phyloP scores from a whole-genome alignment of 1,140 invertebrate genomes.

The Ladona fulva region DNA sequence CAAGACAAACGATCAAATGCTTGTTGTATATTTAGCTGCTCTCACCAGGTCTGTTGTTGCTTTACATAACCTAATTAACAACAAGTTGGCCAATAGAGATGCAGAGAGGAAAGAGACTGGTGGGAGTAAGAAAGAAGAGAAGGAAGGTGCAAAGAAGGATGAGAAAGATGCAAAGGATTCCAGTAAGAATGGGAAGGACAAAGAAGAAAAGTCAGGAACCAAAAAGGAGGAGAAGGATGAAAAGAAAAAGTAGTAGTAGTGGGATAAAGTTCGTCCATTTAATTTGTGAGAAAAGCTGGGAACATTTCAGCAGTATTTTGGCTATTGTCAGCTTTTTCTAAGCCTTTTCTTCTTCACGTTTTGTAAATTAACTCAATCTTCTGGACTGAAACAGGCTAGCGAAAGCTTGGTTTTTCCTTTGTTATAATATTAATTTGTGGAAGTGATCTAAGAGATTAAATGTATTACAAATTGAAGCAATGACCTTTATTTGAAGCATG shows the following conservation, averaged over 20 bases:
- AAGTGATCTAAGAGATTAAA: too few species aligned
- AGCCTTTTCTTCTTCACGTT: too few species aligned
- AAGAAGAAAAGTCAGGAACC: background rate
- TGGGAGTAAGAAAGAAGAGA: slow-evolving; percentile 43
- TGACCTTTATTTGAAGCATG: too few species aligned
- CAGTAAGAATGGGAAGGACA: background rate
- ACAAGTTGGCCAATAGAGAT: slow-evolving; percentile 94
- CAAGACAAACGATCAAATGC: slow-evolving; percentile 99
- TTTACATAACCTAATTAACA: slow-evolving; percentile 98
- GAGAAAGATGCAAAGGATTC: slow-evolving; percentile 57
- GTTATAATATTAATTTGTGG: too few species aligned
- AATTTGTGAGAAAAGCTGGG: too few species aligned
- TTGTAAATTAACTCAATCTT: too few species aligned
- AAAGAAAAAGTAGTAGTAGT: background rate
- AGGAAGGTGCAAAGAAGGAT: slow-evolving; percentile 60
- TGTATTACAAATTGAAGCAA: too few species aligned
- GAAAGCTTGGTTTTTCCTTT: too few species aligned
- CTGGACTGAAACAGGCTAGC: too few species aligned
- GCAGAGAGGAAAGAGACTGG: slow-evolving; percentile 78
- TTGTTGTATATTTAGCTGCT: slow-evolving; percentile 93
- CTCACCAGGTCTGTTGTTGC: slow-evolving; percentile 95
- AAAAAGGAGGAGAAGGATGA: background rate
- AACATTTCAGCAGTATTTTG: too few species aligned
- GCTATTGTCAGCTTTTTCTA: too few species aligned
- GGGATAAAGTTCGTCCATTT: too few species aligned